Evolutionary conservation across 1,140 invertebrate species (phyloP).

Genomic region (Zaprionus camerounensis): DNA sequence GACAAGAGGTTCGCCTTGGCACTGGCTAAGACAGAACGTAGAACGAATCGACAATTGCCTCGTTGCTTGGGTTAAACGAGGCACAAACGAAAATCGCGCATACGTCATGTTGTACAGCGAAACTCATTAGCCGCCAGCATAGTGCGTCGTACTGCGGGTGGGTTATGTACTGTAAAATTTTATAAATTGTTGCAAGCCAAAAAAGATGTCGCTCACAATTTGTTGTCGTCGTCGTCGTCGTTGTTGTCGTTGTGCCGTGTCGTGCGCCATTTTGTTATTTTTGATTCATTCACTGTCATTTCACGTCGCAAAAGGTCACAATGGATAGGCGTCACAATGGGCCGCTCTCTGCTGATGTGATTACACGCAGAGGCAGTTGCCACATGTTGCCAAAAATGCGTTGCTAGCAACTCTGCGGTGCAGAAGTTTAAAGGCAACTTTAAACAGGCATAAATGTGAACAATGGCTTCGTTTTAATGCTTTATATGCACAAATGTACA

Average conservation of each 20-base stretch:
- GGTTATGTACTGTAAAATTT: constrained; percentile 73
- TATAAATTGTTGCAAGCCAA: constrained; percentile 61
- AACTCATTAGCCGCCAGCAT: constrained; percentile 20
- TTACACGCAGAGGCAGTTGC: constrained; percentile 15
- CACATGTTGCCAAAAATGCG: constrained; percentile 41
- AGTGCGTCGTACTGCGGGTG: constrained; percentile 1
- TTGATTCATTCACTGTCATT: constrained; percentile 66
- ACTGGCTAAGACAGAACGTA: constrained; percentile 11
- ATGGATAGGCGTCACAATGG: constrained; percentile 25
- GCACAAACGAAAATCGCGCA: constrained; percentile 73
- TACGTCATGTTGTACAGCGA: constrained; percentile 67
- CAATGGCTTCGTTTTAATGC: neutral
- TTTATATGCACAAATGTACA: neutral
- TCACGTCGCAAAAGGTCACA: constrained; percentile 46
- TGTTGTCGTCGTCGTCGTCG: constrained; percentile 39
- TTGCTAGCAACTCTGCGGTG: neutral
- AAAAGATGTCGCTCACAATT: constrained; percentile 39
- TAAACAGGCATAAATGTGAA: neutral
- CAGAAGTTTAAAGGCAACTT: neutral
- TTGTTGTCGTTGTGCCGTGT: constrained; percentile 26
- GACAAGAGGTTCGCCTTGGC: constrained; percentile 12
- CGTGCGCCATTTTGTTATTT: constrained; percentile 60
- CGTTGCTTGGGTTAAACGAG: constrained; percentile 49
- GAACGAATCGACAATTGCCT: neutral
- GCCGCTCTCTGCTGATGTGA: constrained; percentile 12